A percentile compares a stretch with the other conserved stretches of the same genome.
These are phyloP conservation scores for Rana temporaria DNA, from an alignment of 2,113 vertebrate genomes.

Conservation along the genomic window DNA sequence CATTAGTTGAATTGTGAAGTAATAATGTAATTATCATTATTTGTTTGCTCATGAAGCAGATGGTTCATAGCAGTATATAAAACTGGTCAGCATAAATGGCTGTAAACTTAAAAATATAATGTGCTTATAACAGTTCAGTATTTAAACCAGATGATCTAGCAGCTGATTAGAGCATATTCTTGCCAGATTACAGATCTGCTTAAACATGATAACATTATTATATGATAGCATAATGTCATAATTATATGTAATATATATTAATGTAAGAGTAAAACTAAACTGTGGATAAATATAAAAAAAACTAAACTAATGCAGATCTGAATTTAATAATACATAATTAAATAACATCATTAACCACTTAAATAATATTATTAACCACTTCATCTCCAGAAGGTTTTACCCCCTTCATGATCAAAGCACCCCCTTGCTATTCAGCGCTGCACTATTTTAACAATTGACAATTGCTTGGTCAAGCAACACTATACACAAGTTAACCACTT, in stretches of 20 bases:
- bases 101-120: conserved; percentile 30
- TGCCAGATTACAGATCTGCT: background rate
- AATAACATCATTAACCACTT: too few species aligned
- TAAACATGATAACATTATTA: too few species aligned
- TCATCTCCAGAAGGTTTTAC: too few species aligned
- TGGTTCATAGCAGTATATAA: conserved; percentile 29
- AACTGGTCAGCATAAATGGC: conserved; percentile 32
- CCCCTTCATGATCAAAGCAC: too few species aligned
- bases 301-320: too few species aligned
- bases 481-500: too few species aligned
- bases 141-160: conserved; percentile 19
- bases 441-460: too few species aligned
- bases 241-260: background rate
- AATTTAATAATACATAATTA: too few species aligned
- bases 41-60: conserved; percentile 24
- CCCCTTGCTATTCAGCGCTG: too few species aligned
- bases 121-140: background rate
- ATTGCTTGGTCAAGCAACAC: too few species aligned
- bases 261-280: background rate
- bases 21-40: conserved; percentile 37
- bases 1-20: conserved; percentile 41
- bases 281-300: too few species aligned
- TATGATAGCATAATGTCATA: background rate
- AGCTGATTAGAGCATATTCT: background rate
- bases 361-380: too few species aligned